Evolutionary conservation across 2,888 invertebrate genomes (phyloP), one percentile per base, ranked within the genome.

Genomic region (Erannis defoliaria): DNA sequence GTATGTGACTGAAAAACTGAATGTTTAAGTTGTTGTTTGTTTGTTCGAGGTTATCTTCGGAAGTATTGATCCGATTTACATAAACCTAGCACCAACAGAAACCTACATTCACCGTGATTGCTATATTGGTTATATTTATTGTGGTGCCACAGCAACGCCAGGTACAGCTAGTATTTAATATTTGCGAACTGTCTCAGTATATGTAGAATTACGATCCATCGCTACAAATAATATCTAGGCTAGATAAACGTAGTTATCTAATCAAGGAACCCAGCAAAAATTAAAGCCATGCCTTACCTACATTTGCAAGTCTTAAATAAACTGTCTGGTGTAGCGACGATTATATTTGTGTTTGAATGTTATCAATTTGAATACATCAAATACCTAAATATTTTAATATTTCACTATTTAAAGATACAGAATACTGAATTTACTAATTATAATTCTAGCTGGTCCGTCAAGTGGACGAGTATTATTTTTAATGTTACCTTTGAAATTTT

Each of bases 171-270:
- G n/a, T n/a, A n/a, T n/a, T 46, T 14, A 0, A 19, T 26, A 18
- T 31, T 31, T 46, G 19, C 31, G 14, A 5, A 35, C 14, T 35
- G 19, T 19, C 19, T 33, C 1, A 46, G n/a, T 19, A 19, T 33
- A 1, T 31, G n/a, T 35, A 49, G 12, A 48, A 35, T 2, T 14
- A 9, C 18, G 31, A 5, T 21, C 19, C n/a, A 21, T 12, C n/a
- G 9, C 9, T 45, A 9, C 9, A 4, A 1, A 9, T 29, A 29
- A 4, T n/a, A 26, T 29, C 49, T 33, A 49, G 35, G 35, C 35
- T 49, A 48, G 9, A 37, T 35, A 49, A 49, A 33, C 19, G 31
- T 37, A 8, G 14, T 35, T 49, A 21, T 49, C 49, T 35, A 16
- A 49, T 49, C 49, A 23, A 18, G 6, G 6, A 19, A 46, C 19